These are phyloP conservation scores for Aphaenogaster rudis DNA, from an alignment of 1,140 invertebrate genomes.

Conservation along the genomic window DNA sequence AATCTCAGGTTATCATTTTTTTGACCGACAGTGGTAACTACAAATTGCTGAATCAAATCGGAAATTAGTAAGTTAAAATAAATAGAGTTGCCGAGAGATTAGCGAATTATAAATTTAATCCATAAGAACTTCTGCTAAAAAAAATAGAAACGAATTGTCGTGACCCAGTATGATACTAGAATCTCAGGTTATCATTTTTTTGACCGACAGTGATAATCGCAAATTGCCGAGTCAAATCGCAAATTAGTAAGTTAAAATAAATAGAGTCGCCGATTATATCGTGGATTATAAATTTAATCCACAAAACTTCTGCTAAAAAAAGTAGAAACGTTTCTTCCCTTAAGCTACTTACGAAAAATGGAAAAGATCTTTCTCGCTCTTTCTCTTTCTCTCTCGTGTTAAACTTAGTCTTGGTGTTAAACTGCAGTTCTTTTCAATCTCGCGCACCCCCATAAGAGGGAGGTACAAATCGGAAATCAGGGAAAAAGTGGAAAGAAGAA, in stretches of 20 bases:
- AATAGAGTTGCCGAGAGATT: too few relatives aligned
- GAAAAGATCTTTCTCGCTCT: neutral
- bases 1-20: slow-evolving; percentile 21
- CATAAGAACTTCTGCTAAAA: neutral
- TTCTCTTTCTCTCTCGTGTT: neutral
- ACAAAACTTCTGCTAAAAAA: neutral
- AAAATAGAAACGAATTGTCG: neutral
- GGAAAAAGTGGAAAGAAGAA: neutral
- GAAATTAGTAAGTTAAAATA: neutral
- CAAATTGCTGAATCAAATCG: slow-evolving; percentile 1
- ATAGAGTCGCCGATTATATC: neutral
- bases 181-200: slow-evolving; percentile 18
- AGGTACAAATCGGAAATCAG: slow-evolving; percentile 22
- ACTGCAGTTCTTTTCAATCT: neutral
- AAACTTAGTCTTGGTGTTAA: neutral
- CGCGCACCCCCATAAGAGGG: neutral
- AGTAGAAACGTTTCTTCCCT: neutral
- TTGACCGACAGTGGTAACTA: neutral
- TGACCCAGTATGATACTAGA: neutral
- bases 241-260: slow-evolving; percentile 1
- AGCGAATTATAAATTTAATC: neutral
- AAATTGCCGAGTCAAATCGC: neutral
- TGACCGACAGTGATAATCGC: neutral
- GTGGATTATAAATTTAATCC: neutral
- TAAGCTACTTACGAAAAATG: neutral